Conservation (phyloP, 2,888 invertebrate species). For the Drosophila aldrichi region DNA sequence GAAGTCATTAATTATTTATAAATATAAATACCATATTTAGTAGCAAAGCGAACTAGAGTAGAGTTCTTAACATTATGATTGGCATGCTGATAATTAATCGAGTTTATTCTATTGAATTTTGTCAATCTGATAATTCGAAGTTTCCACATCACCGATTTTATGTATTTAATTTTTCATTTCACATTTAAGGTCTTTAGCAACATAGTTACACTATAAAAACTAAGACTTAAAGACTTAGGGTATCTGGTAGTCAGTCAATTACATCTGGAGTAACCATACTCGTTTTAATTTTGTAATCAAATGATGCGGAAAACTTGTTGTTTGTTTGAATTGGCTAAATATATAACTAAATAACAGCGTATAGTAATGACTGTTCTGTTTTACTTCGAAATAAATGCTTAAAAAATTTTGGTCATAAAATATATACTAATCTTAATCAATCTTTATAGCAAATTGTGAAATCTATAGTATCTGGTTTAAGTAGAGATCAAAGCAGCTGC, state of each 20-base stretch:
- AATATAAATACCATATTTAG: background rate
- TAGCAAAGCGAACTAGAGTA: too few species aligned
- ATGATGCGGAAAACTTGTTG: conserved; percentile 45
- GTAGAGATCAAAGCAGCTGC: conserved; percentile 7
- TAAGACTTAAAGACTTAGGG: background rate
- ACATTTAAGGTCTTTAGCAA: too few species aligned
- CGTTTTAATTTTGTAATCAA: conserved; percentile 8
- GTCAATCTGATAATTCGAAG: too few species aligned
- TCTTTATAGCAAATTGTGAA: background rate
- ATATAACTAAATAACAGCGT: background rate
- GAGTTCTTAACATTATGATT: too few species aligned
- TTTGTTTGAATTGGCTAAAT: background rate
- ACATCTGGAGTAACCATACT: too few species aligned
- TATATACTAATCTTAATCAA: background rate
- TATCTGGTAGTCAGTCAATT: background rate
- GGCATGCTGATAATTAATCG: too few species aligned
- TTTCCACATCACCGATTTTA: too few species aligned
- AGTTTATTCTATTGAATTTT: too few species aligned
- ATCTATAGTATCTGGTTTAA: background rate
- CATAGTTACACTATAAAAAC: too few species aligned
- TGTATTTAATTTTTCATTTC: too few species aligned
- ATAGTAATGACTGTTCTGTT: background rate
- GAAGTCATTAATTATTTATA: background rate
- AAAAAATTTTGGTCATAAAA: conserved; percentile 4
- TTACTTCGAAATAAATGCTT: conserved; percentile 1